Evolutionary conservation across 2,888 invertebrate genomes (phyloP).

Genomic region (Lepidocyrtinus sp.): DNA sequence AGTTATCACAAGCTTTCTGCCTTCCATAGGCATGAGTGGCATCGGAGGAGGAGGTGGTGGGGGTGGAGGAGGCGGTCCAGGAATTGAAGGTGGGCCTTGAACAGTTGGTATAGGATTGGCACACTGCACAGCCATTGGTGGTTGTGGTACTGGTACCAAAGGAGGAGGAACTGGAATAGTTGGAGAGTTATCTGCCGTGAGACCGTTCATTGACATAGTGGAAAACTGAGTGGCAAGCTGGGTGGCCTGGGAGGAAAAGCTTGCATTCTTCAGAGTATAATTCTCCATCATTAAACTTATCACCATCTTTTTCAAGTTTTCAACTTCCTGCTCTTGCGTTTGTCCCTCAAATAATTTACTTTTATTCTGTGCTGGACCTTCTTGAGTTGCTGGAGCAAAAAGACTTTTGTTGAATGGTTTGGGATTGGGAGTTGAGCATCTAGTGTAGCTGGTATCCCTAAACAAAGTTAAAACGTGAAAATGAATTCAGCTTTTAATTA

Average conservation of each 20-base stretch:
- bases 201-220: background rate
- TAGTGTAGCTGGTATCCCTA: conserved; percentile 31
- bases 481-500: background rate
- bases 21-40: background rate
- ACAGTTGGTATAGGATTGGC: background rate
- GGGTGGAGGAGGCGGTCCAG: conserved; percentile 58
- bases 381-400: background rate
- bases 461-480: background rate
- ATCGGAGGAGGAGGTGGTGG: conserved; percentile 58
- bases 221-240: too few species aligned
- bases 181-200: background rate
- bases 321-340: conserved; percentile 27
- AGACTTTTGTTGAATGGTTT: too few species aligned
- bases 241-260: background rate
- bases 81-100: too few species aligned
- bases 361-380: background rate
- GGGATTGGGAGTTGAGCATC: conserved; percentile 51
- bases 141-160: background rate
- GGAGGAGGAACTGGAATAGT: background rate
- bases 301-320: conserved; percentile 48
- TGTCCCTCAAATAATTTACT: conserved; percentile 23
- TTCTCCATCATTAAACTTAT: background rate
- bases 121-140: conserved; percentile 21
- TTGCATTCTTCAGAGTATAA: background rate
- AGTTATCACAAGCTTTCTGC: conserved; percentile 26